phyloP scores from a whole-genome alignment of 2,888 invertebrate genomes.

The Brachycybe producta region DNA sequence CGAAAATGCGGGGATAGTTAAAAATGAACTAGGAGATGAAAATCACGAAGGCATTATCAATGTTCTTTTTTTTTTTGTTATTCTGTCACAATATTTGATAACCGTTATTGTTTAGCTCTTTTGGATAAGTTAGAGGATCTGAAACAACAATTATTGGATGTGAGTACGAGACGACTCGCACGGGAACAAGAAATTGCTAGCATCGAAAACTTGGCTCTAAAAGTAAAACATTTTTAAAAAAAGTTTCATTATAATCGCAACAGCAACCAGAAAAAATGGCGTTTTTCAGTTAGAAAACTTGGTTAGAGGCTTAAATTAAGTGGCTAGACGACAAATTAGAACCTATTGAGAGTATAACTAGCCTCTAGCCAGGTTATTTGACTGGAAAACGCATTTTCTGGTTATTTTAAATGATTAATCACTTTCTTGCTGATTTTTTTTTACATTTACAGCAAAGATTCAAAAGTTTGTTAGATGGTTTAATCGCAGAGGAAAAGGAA shows the following conservation, averaged over 20 bases:
- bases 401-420: no score
- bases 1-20: constrained; percentile 13
- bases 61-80: background rate
- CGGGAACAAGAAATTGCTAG: constrained; percentile 71
- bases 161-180: constrained; percentile 57
- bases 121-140: constrained; percentile 52
- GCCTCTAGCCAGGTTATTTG: no score
- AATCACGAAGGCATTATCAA: background rate
- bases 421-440: no score
- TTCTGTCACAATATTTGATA: background rate
- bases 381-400: no score
- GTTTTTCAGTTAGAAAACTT: background rate
- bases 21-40: background rate
- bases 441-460: constrained; percentile 51
- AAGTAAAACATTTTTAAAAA: constrained; percentile 18
- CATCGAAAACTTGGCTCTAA: constrained; percentile 67
- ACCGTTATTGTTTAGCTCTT: constrained; percentile 24
- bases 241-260: background rate
- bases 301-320: no score
- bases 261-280: background rate
- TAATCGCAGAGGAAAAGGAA: constrained; percentile 54
- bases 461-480: constrained; percentile 62
- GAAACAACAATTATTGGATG: constrained; percentile 56
- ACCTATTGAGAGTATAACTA: no score
- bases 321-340: no score